Conservation (phyloP, 2,888 invertebrate species). For the Orthosia cruda region DNA sequence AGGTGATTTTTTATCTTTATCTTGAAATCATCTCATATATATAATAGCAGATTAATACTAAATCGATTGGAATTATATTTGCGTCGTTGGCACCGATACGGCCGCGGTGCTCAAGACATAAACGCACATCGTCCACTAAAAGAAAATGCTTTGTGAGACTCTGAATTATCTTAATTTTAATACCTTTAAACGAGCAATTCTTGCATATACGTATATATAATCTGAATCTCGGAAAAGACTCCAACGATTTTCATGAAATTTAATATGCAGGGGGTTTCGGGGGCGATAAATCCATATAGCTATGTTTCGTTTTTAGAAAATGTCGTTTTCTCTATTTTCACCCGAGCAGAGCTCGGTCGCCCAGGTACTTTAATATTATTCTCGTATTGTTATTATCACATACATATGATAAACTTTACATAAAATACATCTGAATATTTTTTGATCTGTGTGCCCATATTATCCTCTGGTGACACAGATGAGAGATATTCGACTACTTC, state of each 20-base stretch:
- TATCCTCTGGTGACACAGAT: not conserved
- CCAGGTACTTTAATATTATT: not conserved
- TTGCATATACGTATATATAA: too few species aligned
- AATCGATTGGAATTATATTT: not conserved
- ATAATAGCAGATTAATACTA: too few species aligned
- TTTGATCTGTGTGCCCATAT: not conserved
- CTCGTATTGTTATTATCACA: not conserved
- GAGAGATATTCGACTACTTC: not conserved
- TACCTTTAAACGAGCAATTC: too few species aligned
- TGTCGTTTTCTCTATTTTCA: too few species aligned
- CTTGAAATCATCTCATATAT: not conserved
- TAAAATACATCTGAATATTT: not conserved
- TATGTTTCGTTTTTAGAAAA: too few species aligned
- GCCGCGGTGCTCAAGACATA: conserved; percentile 25
- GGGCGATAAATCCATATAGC: too few species aligned
- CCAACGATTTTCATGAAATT: too few species aligned
- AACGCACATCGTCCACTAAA: conserved; percentile 11
- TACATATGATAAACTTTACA: not conserved
- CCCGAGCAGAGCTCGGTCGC: too few species aligned
- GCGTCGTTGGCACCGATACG: not conserved
- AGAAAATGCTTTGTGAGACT: not conserved
- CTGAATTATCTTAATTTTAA: too few species aligned
- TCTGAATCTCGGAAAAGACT: too few species aligned
- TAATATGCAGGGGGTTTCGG: too few species aligned
- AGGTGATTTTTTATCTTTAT: too few species aligned